Conservation (phyloP, 2,888 invertebrate genomes). For the Leucophenga maculata region DNA sequence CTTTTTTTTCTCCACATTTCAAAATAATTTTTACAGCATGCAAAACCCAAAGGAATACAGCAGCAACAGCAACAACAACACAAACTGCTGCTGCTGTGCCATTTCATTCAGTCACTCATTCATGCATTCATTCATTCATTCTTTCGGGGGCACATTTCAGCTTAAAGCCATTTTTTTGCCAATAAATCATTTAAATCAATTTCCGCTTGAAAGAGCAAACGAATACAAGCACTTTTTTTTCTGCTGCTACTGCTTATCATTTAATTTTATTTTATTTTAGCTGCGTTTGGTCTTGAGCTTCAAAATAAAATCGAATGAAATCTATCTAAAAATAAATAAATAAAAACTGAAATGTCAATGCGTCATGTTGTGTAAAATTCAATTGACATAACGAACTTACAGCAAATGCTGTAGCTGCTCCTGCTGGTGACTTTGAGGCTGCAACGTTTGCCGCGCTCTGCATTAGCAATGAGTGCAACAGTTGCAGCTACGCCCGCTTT, state of each 20-base stretch:
- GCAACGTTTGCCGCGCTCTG: background rate
- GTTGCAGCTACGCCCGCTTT: conserved; percentile 8
- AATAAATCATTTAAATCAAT: conserved; percentile 70
- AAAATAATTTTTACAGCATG: conserved; percentile 12
- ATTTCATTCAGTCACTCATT: conserved; percentile 31
- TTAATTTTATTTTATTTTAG: conserved; percentile 35
- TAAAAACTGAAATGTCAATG: conserved; percentile 54
- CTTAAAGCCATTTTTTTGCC: conserved; percentile 37
- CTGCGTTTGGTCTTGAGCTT: conserved; percentile 37
- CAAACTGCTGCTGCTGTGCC: conserved; percentile 29
- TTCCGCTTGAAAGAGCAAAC: conserved; percentile 54
- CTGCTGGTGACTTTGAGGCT: background rate
- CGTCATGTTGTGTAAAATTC: conserved; percentile 56
- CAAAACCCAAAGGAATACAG: conserved; percentile 17
- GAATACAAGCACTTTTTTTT: conserved; percentile 27
- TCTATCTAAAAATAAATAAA: background rate
- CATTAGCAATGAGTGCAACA: background rate
- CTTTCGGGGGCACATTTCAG: conserved; percentile 28
- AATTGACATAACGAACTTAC: conserved; percentile 63
- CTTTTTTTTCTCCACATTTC: conserved; percentile 28
- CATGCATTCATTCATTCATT: conserved; percentile 16
- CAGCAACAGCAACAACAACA: conserved; percentile 24
- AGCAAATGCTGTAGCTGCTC: conserved; percentile 25
- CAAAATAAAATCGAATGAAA: background rate
- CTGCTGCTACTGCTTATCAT: conserved; percentile 36